Base-by-base conservation (phyloP, 2,797 vertebrate genomes). In the Hapalemur alaotrensis region DNA sequence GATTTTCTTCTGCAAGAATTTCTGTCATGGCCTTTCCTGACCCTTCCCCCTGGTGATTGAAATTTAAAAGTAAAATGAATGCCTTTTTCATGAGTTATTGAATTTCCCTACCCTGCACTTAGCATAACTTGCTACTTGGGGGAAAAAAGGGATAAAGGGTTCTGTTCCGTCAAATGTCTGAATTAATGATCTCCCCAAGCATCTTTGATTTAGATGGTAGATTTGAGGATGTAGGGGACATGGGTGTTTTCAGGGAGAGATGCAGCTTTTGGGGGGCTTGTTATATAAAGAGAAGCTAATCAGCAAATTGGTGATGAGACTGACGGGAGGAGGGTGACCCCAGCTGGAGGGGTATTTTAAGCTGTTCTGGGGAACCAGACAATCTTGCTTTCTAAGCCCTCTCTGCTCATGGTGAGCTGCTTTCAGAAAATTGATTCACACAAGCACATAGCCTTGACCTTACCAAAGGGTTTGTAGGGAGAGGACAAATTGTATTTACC, bases 1-100 rank as follows among this genome's bases (percentile, higher is more conserved):
- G 46, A 67, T 86, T 96, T 95, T 95, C 87, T 96, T 89, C 92
- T 79, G 61, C 25, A 95, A 85, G 78, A 96, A 92, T 89, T 95
- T 94, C 76, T 67, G 92, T 84, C 46, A 1, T 52, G 94, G 79
- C 84, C 95, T 95, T 79, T 96, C 43, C 89, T 95, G 97, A 97
- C 89, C 96, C 95, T 95, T 96, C 30, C 46, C 93, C 82, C 78
- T 83, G 54, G 35, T 95, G 78, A 91, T 35, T 90, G 93, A 85
- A 91, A 93, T 97, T 96, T 96, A 38, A 96, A 97, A 97, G 96
- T 95, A 80, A 97, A 96, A 94, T 94, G 85, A 96, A 89, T 91
- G 93, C 72, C 86, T 95, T 93, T 94, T 82, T 46, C 23, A 48
- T 87, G 79, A 97, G 91, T 96, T 94, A 95, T 4, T 95, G 93